Evolutionary conservation across 2,888 invertebrate species (phyloP), one percentile per base, ranked within the genome.

Genomic region (Trimorus sp.): DNA sequence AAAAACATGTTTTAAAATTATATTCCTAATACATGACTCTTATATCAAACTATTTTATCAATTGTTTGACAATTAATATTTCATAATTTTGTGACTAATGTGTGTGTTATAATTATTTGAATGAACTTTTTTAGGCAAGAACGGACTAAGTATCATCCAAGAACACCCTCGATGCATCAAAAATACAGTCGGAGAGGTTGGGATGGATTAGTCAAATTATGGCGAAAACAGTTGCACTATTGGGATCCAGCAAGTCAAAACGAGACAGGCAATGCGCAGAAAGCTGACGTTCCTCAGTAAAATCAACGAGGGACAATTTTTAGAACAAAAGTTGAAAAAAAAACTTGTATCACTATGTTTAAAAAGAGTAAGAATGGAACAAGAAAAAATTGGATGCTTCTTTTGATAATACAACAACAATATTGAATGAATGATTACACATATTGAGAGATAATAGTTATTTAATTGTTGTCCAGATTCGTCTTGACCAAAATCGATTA

Each of bases 131-230:
- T 45, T 93, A 95, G 95, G 84, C 90, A 93, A 0, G 89, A 94
- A 84, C 93, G 98, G 38, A 92, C 93, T 45, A 93, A 93, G 74
- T 94, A 95, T 5, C 96, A 98, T 92, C 99, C 98, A 1, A 94
- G 94, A 87, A 99, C 99, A 1, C 99, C 99, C 4, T 96, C 97
- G 86, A 98, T 98, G 92, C 94, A 94, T 89, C 90, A 94, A 37
- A 97, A 98, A 92, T 98, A 97, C 92, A 98, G 98, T 86, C 94
- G 99, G 53, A 94, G 99, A 84, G 98, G 97, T 11, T 99, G 98
- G 96, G 99, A 99, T 91, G 95, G 95, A 38, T 94, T 98, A 84
- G 94, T 98, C 0, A 96, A 95, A 90, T 94, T 96, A 77, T 98
- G 98, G 98, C 94, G 98, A 65, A 94, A 95, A 87, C 94, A 95